Base-by-base conservation (phyloP, 2,797 vertebrate genomes). In the Rhinophrynus dorsalis region DNA sequence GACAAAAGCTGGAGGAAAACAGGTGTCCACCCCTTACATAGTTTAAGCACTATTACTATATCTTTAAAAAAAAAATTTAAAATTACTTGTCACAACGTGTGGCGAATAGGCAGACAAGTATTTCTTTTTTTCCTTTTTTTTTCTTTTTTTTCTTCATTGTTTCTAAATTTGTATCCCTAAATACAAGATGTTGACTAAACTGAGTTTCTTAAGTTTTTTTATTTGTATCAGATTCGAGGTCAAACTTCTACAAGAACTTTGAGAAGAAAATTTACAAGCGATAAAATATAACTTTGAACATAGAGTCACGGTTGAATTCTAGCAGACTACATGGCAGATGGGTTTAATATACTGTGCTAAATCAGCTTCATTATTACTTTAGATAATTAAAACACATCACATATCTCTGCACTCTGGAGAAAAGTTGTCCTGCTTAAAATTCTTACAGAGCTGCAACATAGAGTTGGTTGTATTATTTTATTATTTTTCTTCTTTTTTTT, bases 341-440 rank as follows among this genome's bases (percentile, higher is more conserved):
- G 70, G 55, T 73, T 73, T 73, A 73, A 73, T 73, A 73, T 73
- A 60, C 55, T 73, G 70, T 73, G 70, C 70, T 73, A 73, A 73
- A 73, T 73, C 70, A 73, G 70, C 70, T 73, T 73, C 70, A 73
- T 73, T 73, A 73, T 73, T 73, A 67, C 70, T 73, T 67, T 73
- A 73, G 70, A 73, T 73, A 73, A 73, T 73, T 73, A 73, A 73
- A 73, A 73, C 62, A 73, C 62, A 73, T 73, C 62, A 65, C 69
- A 72, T 58, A 72, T 65, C 69, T 64, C 60, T 23, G 18, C 51
- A 54, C 70, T 73, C 70, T 57, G 38, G 70, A 73, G 70, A 21
- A 66, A 66, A 60, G 45, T 21, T 48, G 35, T 18, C 45, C 35
- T 33, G 69, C 47, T 60, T 59, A 18, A 66, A 40, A 66, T 73